Percentiles rank a stretch among this genome's conserved stretches.
phyloP scores from a whole-genome alignment of 2,113 vertebrate genomes.

The Charina bottae region DNA sequence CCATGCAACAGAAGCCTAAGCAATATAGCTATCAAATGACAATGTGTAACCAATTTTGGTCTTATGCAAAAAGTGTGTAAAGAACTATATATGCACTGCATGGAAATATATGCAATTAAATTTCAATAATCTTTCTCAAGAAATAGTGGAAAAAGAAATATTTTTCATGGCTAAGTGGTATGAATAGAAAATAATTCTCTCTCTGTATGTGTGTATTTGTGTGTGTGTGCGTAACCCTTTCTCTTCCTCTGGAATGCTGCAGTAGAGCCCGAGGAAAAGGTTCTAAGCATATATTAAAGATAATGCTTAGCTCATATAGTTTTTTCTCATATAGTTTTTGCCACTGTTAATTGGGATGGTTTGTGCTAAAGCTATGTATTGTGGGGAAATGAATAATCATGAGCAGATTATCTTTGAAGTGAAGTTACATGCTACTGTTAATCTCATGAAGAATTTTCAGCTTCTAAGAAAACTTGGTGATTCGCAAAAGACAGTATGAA shows the following conservation, averaged over 20 bases:
- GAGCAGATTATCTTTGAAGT: not conserved
- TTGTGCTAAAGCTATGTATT: not conserved
- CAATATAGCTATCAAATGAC: conserved; percentile 72
- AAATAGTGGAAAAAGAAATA: not conserved
- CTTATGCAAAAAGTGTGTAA: not conserved
- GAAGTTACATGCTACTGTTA: not conserved
- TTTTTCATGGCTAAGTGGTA: not conserved
- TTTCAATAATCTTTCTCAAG: not conserved
- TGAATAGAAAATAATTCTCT: too few species aligned
- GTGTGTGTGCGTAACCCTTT: too few species aligned
- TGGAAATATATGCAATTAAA: not conserved
- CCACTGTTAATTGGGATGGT: not conserved
- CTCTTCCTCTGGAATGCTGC: not conserved
- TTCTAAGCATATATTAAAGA: not conserved
- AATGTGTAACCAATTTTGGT: conserved; percentile 50
- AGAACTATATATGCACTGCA: not conserved
- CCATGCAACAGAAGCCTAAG: conserved; percentile 61
- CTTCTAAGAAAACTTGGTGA: not conserved
- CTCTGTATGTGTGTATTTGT: too few species aligned
- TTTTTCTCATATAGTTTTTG: not conserved
- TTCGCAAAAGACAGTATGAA: not conserved
- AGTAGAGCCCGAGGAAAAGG: not conserved
- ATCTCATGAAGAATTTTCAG: not conserved
- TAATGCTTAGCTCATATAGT: not conserved
- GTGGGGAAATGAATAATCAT: not conserved